phyloP scores from a whole-genome alignment of 2,797 vertebrate genomes.

The Notoglanidium macrostoma region DNA sequence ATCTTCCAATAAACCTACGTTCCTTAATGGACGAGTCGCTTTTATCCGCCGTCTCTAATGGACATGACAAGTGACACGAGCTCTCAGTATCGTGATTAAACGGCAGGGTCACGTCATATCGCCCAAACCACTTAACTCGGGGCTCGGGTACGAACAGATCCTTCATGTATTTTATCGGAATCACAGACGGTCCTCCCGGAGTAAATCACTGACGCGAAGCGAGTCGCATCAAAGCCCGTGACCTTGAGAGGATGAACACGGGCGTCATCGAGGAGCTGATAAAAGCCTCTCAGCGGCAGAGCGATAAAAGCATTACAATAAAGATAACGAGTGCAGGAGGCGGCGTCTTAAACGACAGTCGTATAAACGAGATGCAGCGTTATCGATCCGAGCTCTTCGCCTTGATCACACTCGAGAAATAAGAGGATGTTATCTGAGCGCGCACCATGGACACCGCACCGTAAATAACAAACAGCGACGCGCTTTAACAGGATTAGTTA shows the following conservation, averaged over 20 bases:
- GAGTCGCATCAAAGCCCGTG: not conserved
- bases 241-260: constrained; percentile 9
- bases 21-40: constrained; percentile 50
- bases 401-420: not conserved
- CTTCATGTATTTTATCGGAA: not conserved
- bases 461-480: not conserved
- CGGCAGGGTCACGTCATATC: not conserved
- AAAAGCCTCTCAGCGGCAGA: not conserved
- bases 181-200: not conserved
- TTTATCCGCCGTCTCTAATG: constrained; percentile 38
- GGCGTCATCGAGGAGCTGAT: not conserved
- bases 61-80: constrained; percentile 10
- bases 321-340: constrained; percentile 18
- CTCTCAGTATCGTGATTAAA: constrained; percentile 23
- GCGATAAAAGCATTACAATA: constrained; percentile 16
- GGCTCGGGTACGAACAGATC: not conserved
- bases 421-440: not conserved
- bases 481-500: not conserved
- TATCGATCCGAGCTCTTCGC: not conserved
- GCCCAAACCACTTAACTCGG: not conserved
- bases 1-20: constrained; percentile 47
- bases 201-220: not conserved
- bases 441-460: too few species aligned
- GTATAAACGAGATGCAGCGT: not conserved
- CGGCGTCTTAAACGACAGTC: not conserved